Conservation (phyloP, 2,888 invertebrate species). For the Steinernema hermaphroditum region DNA sequence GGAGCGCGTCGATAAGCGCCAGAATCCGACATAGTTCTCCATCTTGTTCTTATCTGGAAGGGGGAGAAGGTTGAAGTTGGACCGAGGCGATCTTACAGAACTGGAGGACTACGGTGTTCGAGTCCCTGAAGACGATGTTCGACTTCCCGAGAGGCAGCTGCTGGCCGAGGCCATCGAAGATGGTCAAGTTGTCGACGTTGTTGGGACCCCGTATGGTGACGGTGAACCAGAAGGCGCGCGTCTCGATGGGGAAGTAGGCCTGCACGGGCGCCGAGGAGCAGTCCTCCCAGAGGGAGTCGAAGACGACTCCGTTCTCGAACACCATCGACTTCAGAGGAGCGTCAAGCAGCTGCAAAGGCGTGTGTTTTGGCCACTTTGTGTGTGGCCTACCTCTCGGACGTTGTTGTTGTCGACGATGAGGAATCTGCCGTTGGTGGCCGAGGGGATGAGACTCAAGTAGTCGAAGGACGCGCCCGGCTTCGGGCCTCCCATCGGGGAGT, state of each 20-base stretch:
- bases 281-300: background rate
- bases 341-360: background rate
- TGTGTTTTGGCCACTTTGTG: background rate
- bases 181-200: conserved; percentile 22
- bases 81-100: background rate
- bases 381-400: conserved; percentile 1
- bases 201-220: conserved; percentile 28
- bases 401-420: conserved; percentile 30
- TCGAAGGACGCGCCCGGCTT: background rate
- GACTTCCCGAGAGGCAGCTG: background rate
- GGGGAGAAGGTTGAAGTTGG: background rate
- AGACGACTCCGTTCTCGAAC: conserved; percentile 33
- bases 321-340: conserved; percentile 1
- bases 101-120: background rate
- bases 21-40: background rate
- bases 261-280: background rate
- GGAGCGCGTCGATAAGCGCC: background rate
- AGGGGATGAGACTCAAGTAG: conserved; percentile 35
- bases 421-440: conserved; percentile 47
- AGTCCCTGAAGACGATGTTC: conserved; percentile 23
- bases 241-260: conserved; percentile 34
- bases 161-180: conserved; percentile 20
- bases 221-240: conserved; percentile 28
- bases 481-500: conserved; percentile 21
- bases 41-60: background rate